Base-by-base conservation (phyloP, 2,113 vertebrate genomes). In the Caloenas nicobarica region DNA sequence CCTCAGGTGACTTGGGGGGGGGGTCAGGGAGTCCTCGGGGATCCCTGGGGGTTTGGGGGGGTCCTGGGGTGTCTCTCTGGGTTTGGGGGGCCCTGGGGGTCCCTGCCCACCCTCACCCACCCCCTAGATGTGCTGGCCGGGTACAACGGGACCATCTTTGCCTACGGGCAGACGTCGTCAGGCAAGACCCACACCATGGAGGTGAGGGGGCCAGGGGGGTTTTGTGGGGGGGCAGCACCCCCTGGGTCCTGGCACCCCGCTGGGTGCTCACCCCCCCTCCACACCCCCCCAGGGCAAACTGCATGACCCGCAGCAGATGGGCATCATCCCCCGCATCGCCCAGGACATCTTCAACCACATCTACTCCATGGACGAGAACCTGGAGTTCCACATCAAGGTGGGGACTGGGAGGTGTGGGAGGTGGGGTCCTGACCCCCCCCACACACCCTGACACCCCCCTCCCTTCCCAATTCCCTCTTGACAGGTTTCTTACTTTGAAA, bases 121-220 rank as follows among this genome's bases (percentile, higher is more conserved):
- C 34, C 95, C 74, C 74, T 81, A 99, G 99, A 99, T 91, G 99
- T 99, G 60, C 97, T 99, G 90, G 98, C 98, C 5, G 99, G 99
- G 79, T 99, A 99, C 94, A 99, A 99, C 25, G 99, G 99, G 57
- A 99, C 99, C 71, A 99, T 99, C 92, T 99, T 99, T 90, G 99
- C 99, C 91, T 99, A 99, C 28, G 99, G 99, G 92, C 99, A 99
- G 96, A 99, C 99, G 1, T 98, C 99, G 16, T 99, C 99, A 11
- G 99, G 99, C 95, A 99, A 99, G 97, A 99, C 99, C 70, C 99
- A 99, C 96, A 99, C 99, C 58, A 99, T 99, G 99, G 99, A 99
- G 99, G 99, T 99, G 97, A 97, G 96, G 29, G 31, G 58, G 13
- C 13, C 3, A 3, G 29, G 58, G n/a, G 19, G 4, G 8, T 13